Conservation (phyloP, 30 jellyfish, hydroid and myxozoan species). For the Turritopsis dohrnii region DNA sequence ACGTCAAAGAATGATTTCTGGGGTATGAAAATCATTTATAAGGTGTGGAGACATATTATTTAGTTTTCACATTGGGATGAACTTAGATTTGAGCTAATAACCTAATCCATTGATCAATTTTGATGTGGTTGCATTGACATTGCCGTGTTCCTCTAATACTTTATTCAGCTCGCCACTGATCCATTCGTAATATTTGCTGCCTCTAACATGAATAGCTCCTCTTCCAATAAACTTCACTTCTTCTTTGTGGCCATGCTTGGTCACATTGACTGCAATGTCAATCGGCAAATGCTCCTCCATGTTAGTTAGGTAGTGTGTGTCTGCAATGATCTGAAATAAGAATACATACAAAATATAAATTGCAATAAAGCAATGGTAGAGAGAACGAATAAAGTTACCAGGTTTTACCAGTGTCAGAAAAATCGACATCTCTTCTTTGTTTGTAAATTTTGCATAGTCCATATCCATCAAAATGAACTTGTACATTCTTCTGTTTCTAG, state of each 20-base stretch:
- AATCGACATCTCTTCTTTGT: constrained; percentile 17
- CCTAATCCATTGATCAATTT: not conserved
- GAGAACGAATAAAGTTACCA: no score
- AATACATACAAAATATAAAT: no score
- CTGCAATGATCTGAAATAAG: not conserved
- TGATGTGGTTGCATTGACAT: not conserved
- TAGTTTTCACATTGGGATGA: no score
- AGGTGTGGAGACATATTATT: no score
- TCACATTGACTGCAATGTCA: not conserved
- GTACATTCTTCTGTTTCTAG: not conserved
- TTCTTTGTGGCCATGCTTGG: not conserved
- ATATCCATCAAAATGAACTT: not conserved
- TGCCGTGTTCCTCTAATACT: not conserved
- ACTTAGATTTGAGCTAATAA: not conserved
- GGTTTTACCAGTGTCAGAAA: constrained; percentile 4
- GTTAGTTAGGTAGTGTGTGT: constrained; percentile 12
- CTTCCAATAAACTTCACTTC: constrained; percentile 10
- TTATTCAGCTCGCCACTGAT: not conserved
- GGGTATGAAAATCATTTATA: no score
- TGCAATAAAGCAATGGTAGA: no score
- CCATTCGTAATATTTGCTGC: constrained; percentile 9
- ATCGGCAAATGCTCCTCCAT: constrained; percentile 18
- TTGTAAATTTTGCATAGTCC: not conserved
- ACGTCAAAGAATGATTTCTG: no score
- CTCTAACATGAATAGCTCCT: constrained; percentile 19